A percentile compares a stretch with the other conserved stretches of the same genome.
Evolutionary conservation across 2,797 vertebrate genomes (phyloP).

Genomic region (Urocyon cinereoargenteus): DNA sequence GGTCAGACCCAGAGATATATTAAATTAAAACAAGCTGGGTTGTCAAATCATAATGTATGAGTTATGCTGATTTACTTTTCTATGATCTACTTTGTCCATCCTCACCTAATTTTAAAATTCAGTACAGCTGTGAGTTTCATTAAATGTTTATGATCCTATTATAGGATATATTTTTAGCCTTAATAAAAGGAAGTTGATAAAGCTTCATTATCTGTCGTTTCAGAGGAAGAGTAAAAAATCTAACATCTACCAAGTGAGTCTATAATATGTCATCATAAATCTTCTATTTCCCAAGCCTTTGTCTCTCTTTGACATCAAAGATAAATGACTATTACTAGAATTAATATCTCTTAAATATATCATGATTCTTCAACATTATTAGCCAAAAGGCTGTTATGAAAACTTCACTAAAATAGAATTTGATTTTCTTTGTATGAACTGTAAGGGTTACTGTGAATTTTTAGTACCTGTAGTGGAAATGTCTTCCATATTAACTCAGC

Average conservation of each 20-base stretch:
- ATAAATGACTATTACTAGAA: conserved; percentile 80
- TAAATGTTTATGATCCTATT: conserved; percentile 89
- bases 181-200: conserved; percentile 89
- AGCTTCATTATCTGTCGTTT: conserved; percentile 88
- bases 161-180: conserved; percentile 86
- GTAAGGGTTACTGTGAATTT: conserved; percentile 68
- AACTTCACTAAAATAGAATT: conserved; percentile 77
- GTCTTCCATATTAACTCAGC: conserved; percentile 65
- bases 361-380: conserved; percentile 73
- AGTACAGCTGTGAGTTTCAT: conserved; percentile 84
- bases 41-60: conserved; percentile 60
- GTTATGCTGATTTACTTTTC: conserved; percentile 75
- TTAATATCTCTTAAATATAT: conserved; percentile 80
- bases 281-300: conserved; percentile 75
- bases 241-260: conserved; percentile 86
- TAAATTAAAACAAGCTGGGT: conserved; percentile 28
- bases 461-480: conserved; percentile 59
- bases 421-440: conserved; percentile 75
- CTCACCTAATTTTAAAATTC: conserved; percentile 82
- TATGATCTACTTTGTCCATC: conserved; percentile 75
- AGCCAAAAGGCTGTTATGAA: conserved; percentile 69
- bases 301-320: conserved; percentile 76
- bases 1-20: neutral
- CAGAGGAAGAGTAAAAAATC: conserved; percentile 87
- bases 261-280: conserved; percentile 84